Base-by-base conservation (phyloP, 2,797 vertebrate genomes). In the Neoniphon sammara region DNA sequence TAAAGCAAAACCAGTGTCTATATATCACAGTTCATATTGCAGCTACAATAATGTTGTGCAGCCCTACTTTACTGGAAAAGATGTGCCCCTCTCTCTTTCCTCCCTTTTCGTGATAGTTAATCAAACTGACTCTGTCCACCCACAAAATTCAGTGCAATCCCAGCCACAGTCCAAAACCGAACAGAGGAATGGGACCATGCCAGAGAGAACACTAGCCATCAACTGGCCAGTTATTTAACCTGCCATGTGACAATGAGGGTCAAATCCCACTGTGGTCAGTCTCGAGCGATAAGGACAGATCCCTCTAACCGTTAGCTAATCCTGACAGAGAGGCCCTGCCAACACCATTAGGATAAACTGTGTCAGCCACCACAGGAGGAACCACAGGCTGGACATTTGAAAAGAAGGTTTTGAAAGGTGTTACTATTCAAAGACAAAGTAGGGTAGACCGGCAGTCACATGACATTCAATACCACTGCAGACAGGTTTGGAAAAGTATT, bases 301-400 rank as follows among this genome's bases (percentile, higher is more conserved):
- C 86, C 81, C 77, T 75, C 61, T 64, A 74, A 81, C 88, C 36
- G 80, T 81, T 84, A 47, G 85, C 82, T 88, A 91, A 92, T 91
- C 91, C 88, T 58, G 81, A 91, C 87, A 81, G 68, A 85, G 86
- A 78, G 81, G 77, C 74, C 63, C 77, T 86, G 88, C 84, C 90
- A 89, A 81, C 85, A 75, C 77, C 91, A 89, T 91, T 88, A 92
- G 83, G 81, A 78, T 85, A 82, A 89, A 89, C 73, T 44, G 58
- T 39, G 66, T 88, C 74, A 85, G 86, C 71, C 61, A 6, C 59
- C 49, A 58, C 25, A 75, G 15, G 15, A 53, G 36, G 25, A 66
- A 53, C 10, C 79, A 53, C 71, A 23, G 49, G 3, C 72, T 11
- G 10, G 55, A 72, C 66, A 58, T 77, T 70, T 77, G 78, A 81